Evolutionary conservation across 2,113 vertebrate genomes (phyloP).

Genomic region (Lynx canadensis): DNA sequence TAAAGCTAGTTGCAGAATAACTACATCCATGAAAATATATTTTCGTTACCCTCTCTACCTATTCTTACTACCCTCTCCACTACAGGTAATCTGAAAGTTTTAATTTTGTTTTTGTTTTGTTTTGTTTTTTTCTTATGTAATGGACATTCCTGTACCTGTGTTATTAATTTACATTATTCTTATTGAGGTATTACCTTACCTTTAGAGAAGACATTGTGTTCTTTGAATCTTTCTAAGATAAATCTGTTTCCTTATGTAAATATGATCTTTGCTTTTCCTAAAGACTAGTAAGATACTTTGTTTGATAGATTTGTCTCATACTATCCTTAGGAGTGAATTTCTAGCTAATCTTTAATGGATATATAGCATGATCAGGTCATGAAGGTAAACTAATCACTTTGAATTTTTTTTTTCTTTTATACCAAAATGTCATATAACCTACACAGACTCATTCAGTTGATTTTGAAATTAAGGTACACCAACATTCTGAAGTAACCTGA

Average conservation of each 20-base stretch:
- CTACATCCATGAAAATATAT: background rate
- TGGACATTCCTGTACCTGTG: background rate
- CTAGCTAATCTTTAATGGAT: background rate
- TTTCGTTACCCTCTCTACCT: background rate
- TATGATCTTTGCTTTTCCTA: background rate
- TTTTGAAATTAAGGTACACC: background rate
- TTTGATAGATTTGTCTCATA: background rate
- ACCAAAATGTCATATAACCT: background rate
- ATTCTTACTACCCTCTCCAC: background rate
- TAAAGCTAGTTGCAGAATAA: background rate
- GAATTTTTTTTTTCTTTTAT: background rate
- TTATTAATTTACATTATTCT: background rate
- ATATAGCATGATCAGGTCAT: background rate
- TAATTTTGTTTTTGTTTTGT: background rate
- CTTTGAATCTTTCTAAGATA: background rate
- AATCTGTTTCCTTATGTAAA: background rate
- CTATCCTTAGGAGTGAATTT: background rate
- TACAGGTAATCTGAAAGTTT: background rate
- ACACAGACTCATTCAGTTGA: background rate
- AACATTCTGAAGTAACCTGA: background rate
- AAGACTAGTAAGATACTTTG: background rate
- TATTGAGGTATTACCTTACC: background rate
- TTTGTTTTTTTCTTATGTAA: background rate
- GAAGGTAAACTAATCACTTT: background rate
- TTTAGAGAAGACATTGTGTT: background rate